Evolutionary conservation across 2,888 invertebrate genomes (phyloP).

Genomic region (Diplolepis rosae): DNA sequence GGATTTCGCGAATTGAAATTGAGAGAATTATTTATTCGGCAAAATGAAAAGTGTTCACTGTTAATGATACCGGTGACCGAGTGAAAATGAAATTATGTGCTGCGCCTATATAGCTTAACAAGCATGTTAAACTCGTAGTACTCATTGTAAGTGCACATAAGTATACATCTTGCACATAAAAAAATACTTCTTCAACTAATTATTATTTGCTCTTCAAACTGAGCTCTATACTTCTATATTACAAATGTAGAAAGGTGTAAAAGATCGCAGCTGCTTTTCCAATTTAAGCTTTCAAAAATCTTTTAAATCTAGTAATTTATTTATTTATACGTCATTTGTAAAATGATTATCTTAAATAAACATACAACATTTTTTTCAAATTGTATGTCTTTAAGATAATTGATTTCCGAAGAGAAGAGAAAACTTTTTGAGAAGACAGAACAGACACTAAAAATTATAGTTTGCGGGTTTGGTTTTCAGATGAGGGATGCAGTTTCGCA

Average conservation of each 20-base stretch:
- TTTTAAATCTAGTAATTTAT: not conserved
- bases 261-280: not conserved
- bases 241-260: not conserved
- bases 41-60: constrained; percentile 25
- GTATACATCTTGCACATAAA: not conserved
- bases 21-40: constrained; percentile 34
- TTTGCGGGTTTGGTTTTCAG: constrained; percentile 52
- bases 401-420: too few relatives aligned
- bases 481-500: constrained; percentile 80
- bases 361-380: too few relatives aligned
- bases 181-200: not conserved
- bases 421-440: too few relatives aligned
- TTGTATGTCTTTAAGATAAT: too few relatives aligned
- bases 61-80: constrained; percentile 19
- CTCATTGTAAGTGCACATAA: constrained; percentile 63
- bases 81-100: constrained; percentile 8
- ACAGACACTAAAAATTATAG: not conserved
- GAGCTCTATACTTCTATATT: not conserved
- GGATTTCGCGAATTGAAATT: not conserved
- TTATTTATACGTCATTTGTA: too few relatives aligned
- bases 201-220: not conserved
- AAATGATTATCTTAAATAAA: too few relatives aligned
- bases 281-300: not conserved
- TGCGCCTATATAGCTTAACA: constrained; percentile 29
- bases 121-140: constrained; percentile 64